A percentile compares a stretch with the other conserved stretches of the same genome.
Conservation (phyloP, 2,888 invertebrate genomes). For the Clistopyga incitator region DNA sequence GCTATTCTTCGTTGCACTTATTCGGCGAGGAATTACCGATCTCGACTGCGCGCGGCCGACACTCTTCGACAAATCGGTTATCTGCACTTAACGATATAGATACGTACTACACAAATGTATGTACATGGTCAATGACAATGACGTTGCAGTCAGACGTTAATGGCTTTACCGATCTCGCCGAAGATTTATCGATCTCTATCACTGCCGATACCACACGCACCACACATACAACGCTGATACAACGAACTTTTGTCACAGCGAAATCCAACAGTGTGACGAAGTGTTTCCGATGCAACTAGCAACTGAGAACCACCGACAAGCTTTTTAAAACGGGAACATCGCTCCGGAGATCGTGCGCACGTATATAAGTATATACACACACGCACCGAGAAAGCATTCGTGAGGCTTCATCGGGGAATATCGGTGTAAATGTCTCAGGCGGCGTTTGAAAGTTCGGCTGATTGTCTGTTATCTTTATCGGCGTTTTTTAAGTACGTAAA, state of each 20-base stretch:
- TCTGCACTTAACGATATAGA: conserved; percentile 38
- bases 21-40: conserved; percentile 44
- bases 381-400: conserved; percentile 18
- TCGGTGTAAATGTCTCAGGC: conserved; percentile 8
- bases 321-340: conserved; percentile 65
- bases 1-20: conserved; percentile 32
- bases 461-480: conserved; percentile 56
- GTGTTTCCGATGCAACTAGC: conserved; percentile 53
- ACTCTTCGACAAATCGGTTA: conserved; percentile 49
- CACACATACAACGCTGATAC: background rate
- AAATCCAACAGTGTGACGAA: conserved; percentile 32
- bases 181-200: conserved; percentile 49
- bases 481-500: conserved; percentile 7
- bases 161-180: conserved; percentile 28
- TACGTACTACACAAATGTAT: conserved; percentile 3
- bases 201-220: background rate
- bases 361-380: conserved; percentile 26
- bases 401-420: conserved; percentile 57
- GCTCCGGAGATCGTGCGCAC: conserved; percentile 50
- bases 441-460: conserved; percentile 54
- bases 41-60: conserved; percentile 42
- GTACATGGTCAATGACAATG: background rate
- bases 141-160: conserved; percentile 29
- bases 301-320: conserved; percentile 57
- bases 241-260: background rate